These are phyloP conservation scores for Patagioenas fasciata DNA, from an alignment of 2,113 vertebrate species.

Conservation along the genomic window DNA sequence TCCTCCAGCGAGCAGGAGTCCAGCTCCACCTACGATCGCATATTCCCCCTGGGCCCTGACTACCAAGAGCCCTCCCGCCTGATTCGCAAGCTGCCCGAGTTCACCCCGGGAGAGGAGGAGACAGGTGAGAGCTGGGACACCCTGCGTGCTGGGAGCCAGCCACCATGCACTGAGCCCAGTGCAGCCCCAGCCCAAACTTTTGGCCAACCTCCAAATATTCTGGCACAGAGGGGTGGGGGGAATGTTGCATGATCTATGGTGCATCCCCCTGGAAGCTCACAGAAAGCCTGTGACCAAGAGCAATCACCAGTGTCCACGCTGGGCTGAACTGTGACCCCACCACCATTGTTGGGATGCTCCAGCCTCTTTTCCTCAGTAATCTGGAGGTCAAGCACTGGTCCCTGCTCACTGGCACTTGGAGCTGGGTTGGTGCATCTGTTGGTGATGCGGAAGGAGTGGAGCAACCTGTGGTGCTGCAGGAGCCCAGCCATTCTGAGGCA, in stretches of 20 bases:
- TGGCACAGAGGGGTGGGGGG: background rate
- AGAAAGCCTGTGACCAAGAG: background rate
- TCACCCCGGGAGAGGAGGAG: conserved; percentile 82
- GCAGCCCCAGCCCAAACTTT: background rate
- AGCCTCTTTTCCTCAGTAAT: background rate
- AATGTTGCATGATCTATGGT: accelerated
- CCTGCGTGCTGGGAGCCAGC: background rate
- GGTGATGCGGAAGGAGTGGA: accelerated
- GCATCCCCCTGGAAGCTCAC: background rate
- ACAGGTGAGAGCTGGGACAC: conserved; percentile 73
- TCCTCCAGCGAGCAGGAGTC: conserved; percentile 86
- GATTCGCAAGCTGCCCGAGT: conserved; percentile 90
- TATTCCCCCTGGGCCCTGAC: conserved; percentile 91
- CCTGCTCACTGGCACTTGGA: background rate
- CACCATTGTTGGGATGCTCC: background rate
- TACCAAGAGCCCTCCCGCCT: conserved; percentile 94
- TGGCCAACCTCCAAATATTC: background rate
- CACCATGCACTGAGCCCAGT: accelerated
- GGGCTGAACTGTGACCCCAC: background rate
- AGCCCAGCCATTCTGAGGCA: accelerated
- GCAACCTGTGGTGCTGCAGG: background rate
- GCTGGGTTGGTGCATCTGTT: background rate
- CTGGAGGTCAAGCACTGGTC: background rate
- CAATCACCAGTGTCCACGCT: accelerated
- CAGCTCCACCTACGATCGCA: conserved; percentile 92